Evolutionary conservation across 2,888 invertebrate species (phyloP), one percentile per base, ranked within the genome.

Genomic region (Tortrix viridana): DNA sequence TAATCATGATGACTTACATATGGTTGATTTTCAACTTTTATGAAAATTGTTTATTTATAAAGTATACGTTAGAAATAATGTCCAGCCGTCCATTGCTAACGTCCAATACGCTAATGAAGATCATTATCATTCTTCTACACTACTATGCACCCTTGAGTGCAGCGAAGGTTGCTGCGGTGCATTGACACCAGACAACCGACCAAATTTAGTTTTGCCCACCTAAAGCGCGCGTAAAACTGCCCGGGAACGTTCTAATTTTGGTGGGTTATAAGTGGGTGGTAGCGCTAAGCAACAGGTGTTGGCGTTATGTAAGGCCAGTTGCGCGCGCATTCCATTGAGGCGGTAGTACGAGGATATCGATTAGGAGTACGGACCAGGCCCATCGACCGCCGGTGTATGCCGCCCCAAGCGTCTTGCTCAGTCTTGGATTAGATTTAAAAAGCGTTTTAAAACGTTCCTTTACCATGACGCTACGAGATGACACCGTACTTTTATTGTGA

Each of bases 61-160:
- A 48, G 22, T n/a, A 1, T 48, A 41, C n/a, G 7, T 26, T 55
- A 9, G 41, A 55, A 32, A 48, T 18, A 60, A 43, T 55, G n/a
- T 32, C 64, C 69, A 67, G 61, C 69, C 68, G 68, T 56, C 32
- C 61, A 57, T 62, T 47, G 56, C 44, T 14, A 70, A 69, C 69
- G 70, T 75, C 78, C 78, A 82, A 87, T 84, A 78, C 69, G 78
- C 77, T 84, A 86, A 85, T 85, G 82, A 87, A 88, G 88, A 88
- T 89, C 85, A 88, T 88, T 89, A 89, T 85, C 86, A 86, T 82
- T 77, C 75, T 68, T 72, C 69, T 73, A 77, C 76, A 75, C 80
- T 84, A 85, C 87, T 87, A 88, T 89, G 89, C 90, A 89, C 89
- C 90, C 90, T 91, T 91, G 90, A 90, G 90, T 88, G 90, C 90